Evolutionary conservation across 2,888 invertebrate species (phyloP).

Genomic region (Sericinus montela): DNA sequence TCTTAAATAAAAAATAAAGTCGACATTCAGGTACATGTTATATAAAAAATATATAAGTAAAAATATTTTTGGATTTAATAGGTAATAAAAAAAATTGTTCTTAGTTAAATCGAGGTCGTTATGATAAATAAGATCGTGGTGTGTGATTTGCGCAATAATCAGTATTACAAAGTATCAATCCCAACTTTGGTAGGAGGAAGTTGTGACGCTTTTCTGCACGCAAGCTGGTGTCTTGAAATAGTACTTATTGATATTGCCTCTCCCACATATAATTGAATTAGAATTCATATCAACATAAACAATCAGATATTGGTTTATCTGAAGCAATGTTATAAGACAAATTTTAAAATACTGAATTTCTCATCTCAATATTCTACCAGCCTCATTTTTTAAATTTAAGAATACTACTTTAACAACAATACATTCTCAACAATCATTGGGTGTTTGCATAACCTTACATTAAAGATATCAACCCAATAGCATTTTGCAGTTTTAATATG

Average conservation of each 20-base stretch:
- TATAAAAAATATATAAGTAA: constrained; percentile 26
- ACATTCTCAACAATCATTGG: constrained; percentile 23
- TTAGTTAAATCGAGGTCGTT: constrained; percentile 5
- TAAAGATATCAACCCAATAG: constrained; percentile 38
- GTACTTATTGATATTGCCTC: background rate
- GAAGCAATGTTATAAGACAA: constrained; percentile 50
- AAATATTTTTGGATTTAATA: constrained; percentile 16
- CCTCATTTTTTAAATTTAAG: constrained; percentile 17
- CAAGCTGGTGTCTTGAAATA: background rate
- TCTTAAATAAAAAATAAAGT: constrained; percentile 19
- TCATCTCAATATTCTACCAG: constrained; percentile 6
- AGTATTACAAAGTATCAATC: background rate
- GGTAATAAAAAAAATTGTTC: constrained; percentile 11
- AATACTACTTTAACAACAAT: constrained; percentile 20
- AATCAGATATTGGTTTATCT: constrained; percentile 52
- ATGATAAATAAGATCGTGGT: constrained; percentile 8
- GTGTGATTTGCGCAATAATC: background rate
- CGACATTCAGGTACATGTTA: constrained; percentile 53
- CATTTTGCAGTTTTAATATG: constrained; percentile 49
- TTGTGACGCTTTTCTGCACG: background rate
- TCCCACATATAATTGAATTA: background rate
- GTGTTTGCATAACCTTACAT: constrained; percentile 27
- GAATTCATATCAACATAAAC: constrained; percentile 45
- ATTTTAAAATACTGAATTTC: constrained; percentile 14
- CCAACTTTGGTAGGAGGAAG: background rate